Conservation (phyloP, 1,140 invertebrate species). For the Plodia interpunctella region DNA sequence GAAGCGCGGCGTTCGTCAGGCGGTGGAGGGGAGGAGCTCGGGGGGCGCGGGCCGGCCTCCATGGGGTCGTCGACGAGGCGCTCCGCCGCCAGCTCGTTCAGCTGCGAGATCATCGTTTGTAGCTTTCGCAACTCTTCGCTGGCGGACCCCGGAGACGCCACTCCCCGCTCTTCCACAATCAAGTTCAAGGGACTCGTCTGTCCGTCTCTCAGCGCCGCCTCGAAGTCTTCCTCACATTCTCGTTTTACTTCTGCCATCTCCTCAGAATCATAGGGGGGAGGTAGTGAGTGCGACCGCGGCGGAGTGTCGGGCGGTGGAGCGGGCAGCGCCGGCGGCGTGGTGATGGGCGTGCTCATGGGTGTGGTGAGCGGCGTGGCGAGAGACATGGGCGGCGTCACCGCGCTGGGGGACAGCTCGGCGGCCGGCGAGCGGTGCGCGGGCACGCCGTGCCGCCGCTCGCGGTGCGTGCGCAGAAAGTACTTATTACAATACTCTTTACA, state of each 20-base stretch:
- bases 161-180: slow-evolving; percentile 71
- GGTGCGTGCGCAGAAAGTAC: slow-evolving; percentile 95
- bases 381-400: slow-evolving; percentile 73
- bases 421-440: slow-evolving; percentile 79
- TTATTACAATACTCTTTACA: slow-evolving; percentile 97
- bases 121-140: slow-evolving; percentile 91
- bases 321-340: slow-evolving; percentile 76
- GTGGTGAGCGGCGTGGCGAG: slow-evolving; percentile 63
- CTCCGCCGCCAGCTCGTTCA: slow-evolving; percentile 86
- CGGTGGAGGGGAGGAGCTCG: slow-evolving; percentile 55
- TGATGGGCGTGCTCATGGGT: slow-evolving; percentile 79
- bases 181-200: slow-evolving; percentile 71
- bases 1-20: slow-evolving; percentile 52
- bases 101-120: slow-evolving; percentile 93
- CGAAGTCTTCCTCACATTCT: slow-evolving; percentile 63
- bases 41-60: slow-evolving; percentile 41
- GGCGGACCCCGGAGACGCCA: slow-evolving; percentile 77
- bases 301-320: slow-evolving; percentile 79
- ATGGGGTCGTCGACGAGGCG: slow-evolving; percentile 62
- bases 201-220: slow-evolving; percentile 56
- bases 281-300: slow-evolving; percentile 62
- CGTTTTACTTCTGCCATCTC: slow-evolving; percentile 67
- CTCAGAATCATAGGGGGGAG: slow-evolving; percentile 67
- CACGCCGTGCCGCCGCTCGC: slow-evolving; percentile 88
- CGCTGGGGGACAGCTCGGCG: slow-evolving; percentile 76